Evolutionary conservation across 2,888 invertebrate genomes (phyloP).

Genomic region (Cabera pusaria): DNA sequence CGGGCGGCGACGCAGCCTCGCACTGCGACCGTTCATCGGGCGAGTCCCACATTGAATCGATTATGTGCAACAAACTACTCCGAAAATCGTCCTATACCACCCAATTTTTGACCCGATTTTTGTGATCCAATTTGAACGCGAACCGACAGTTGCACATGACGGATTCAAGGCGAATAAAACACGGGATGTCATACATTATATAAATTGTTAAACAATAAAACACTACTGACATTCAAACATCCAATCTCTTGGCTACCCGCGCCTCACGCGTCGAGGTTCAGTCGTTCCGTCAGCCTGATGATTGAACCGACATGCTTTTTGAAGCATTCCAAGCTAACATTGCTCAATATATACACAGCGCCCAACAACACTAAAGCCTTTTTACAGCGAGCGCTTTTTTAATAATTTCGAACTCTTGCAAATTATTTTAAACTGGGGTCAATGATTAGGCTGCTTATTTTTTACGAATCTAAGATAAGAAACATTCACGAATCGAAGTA

Average conservation of each 20-base stretch:
- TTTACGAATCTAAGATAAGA: too few species aligned
- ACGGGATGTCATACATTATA: slow-evolving; percentile 84
- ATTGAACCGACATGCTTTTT: too few species aligned
- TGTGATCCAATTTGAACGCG: slow-evolving; percentile 55
- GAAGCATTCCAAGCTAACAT: background rate
- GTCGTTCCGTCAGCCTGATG: slow-evolving; percentile 3
- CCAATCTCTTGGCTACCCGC: slow-evolving; percentile 53
- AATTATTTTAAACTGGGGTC: slow-evolving; percentile 5
- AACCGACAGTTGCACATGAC: slow-evolving; percentile 82
- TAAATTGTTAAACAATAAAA: slow-evolving; percentile 73
- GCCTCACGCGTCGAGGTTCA: slow-evolving; percentile 29
- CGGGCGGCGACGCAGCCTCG: slow-evolving; percentile 66
- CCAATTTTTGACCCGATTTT: slow-evolving; percentile 57
- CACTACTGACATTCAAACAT: slow-evolving; percentile 79
- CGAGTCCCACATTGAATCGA: slow-evolving; percentile 85
- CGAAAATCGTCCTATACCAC: slow-evolving; percentile 81
- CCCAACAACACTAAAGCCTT: background rate
- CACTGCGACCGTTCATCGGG: slow-evolving; percentile 83
- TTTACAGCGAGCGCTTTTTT: too few species aligned
- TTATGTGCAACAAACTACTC: slow-evolving; percentile 85
- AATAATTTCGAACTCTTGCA: too few species aligned
- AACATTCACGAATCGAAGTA: too few species aligned
- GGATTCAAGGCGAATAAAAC: slow-evolving; percentile 84
- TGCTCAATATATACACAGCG: too few species aligned
- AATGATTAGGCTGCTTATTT: slow-evolving; percentile 11